These are phyloP conservation scores for Stegastes partitus DNA, from an alignment of 2,113 vertebrate species.

Conservation along the genomic window DNA sequence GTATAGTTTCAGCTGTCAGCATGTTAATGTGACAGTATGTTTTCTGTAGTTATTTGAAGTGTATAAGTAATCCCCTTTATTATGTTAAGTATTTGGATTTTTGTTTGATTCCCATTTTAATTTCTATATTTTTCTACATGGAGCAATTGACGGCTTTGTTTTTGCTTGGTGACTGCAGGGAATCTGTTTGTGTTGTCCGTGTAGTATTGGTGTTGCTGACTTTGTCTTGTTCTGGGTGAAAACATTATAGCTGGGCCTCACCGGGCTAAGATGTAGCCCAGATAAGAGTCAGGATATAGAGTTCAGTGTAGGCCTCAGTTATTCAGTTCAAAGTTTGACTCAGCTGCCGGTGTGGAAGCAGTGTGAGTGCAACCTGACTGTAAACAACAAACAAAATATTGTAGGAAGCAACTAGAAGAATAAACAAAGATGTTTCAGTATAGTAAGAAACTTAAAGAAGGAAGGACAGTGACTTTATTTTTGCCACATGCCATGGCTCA, in stretches of 20 bases:
- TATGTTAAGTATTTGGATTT: too few species aligned
- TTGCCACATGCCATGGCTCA: background rate
- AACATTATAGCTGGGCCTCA: conserved; percentile 53
- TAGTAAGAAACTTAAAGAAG: background rate
- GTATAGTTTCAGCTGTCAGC: too few species aligned
- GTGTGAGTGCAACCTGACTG: background rate
- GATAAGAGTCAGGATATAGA: conserved; percentile 47
- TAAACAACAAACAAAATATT: background rate
- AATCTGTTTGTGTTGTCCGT: conserved; percentile 35
- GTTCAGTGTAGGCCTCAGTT: conserved; percentile 25
- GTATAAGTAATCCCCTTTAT: too few species aligned
- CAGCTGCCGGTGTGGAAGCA: background rate
- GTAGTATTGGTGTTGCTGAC: conserved; percentile 25
- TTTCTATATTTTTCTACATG: background rate
- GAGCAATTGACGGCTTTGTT: background rate
- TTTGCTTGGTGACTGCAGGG: background rate
- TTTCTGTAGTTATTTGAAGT: too few species aligned
- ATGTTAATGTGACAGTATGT: too few species aligned
- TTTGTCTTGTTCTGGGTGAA: conserved; percentile 19
- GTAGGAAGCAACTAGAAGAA: too few species aligned
- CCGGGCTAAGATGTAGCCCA: conserved; percentile 46
- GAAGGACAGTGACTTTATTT: background rate
- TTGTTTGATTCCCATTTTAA: too few species aligned
- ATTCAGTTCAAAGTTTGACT: conserved; percentile 48
- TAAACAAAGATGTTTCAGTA: background rate